These are phyloP conservation scores for Orientallactaga bullata DNA, from an alignment of 2,113 vertebrate genomes.

Conservation along the genomic window DNA sequence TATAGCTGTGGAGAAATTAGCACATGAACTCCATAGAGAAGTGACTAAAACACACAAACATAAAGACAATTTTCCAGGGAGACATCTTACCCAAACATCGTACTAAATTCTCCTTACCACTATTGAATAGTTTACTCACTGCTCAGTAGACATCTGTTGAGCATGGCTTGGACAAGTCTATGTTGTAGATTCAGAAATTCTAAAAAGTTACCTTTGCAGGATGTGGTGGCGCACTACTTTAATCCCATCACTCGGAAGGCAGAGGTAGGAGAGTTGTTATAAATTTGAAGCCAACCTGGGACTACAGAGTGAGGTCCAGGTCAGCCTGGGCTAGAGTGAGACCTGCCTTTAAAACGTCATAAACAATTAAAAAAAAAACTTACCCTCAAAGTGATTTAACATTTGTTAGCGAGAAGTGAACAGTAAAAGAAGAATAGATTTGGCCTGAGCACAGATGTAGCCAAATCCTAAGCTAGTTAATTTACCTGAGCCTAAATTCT, in stretches of 20 bases:
- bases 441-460: neutral
- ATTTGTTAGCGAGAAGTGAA: neutral
- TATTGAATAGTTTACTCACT: neutral
- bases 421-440: neutral
- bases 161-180: neutral
- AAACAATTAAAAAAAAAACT: too few species aligned
- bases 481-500: neutral
- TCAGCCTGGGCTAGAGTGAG: too few species aligned
- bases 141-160: neutral
- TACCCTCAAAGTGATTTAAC: too few species aligned
- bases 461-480: constrained; percentile 33
- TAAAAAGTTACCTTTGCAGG: neutral
- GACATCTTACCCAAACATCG: neutral
- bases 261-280: too few species aligned
- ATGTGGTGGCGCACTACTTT: neutral
- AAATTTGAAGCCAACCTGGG: too few species aligned
- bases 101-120: neutral
- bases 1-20: neutral
- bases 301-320: too few species aligned
- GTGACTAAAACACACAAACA: constrained; percentile 10
- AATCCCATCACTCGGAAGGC: too few species aligned
- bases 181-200: constrained; percentile 52
- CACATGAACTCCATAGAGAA: neutral
- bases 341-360: too few species aligned
- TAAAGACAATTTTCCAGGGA: constrained; percentile 44